Percentiles rank a stretch among this genome's conserved stretches.
Evolutionary conservation across 2,113 vertebrate genomes (phyloP).

Genomic region (Zosterops pallidus): DNA sequence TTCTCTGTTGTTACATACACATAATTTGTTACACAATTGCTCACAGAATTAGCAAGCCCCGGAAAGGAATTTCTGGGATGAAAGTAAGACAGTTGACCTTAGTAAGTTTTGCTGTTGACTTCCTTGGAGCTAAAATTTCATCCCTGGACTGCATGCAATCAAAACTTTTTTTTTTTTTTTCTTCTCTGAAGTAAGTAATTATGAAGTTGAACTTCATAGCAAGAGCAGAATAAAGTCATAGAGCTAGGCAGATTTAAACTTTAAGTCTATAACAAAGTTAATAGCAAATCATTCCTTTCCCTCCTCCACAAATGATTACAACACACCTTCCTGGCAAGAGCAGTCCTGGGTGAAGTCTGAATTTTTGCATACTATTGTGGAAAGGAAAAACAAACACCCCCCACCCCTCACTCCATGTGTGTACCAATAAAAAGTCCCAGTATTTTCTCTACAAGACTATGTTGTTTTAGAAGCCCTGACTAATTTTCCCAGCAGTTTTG

Average conservation of each 20-base stretch:
- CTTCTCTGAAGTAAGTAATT: neutral
- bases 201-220: neutral
- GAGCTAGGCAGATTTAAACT: neutral
- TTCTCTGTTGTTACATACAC: neutral
- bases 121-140: neutral
- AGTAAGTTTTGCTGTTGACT: neutral
- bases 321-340: neutral
- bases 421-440: neutral
- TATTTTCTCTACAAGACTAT: neutral
- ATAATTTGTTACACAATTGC: neutral
- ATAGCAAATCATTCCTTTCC: neutral
- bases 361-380: neutral
- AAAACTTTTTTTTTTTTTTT: neutral
- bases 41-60: neutral
- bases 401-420: no score
- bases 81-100: neutral
- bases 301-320: neutral
- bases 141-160: neutral
- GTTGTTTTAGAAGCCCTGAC: neutral
- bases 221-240: neutral
- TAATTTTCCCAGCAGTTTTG: neutral
- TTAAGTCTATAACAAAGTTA: neutral
- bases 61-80: neutral
- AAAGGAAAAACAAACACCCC: neutral
- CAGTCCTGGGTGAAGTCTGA: neutral